Evolutionary conservation across 2,888 invertebrate genomes (phyloP).

Genomic region (Tuberolachnus salignus): DNA sequence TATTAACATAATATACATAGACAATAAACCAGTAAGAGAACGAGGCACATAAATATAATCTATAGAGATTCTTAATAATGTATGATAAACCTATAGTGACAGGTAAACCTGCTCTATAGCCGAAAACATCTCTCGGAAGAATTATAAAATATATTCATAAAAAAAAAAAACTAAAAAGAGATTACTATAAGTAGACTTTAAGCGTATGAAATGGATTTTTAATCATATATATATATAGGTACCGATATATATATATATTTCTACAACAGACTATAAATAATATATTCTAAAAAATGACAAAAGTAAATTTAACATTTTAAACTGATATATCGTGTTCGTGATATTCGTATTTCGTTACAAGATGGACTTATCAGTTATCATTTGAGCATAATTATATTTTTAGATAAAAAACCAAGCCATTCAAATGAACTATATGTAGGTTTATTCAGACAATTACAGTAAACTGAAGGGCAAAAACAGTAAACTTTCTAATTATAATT

Average conservation of each 20-base stretch:
- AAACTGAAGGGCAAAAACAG: no score
- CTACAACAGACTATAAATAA: background rate
- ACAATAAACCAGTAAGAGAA: background rate
- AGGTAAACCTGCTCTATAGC: background rate
- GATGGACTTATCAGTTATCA: no score
- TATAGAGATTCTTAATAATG: background rate
- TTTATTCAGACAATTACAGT: no score
- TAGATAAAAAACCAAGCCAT: no score
- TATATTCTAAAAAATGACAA: constrained; percentile 14
- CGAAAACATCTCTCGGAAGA: background rate
- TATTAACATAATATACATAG: background rate
- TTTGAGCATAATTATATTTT: no score
- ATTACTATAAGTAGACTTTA: constrained; percentile 10
- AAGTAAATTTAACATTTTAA: background rate
- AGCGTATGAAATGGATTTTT: constrained; percentile 2
- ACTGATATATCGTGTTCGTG: background rate
- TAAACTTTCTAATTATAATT: no score
- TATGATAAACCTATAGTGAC: constrained; percentile 13
- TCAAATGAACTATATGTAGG: no score
- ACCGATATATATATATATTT: background rate
- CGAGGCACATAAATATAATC: background rate
- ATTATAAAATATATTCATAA: background rate
- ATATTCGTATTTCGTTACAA: background rate
- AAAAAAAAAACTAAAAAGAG: background rate
- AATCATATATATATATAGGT: constrained; percentile 8